These are phyloP conservation scores for Gastracanthus pulcherrimus DNA, from an alignment of 2,888 invertebrate species.

Conservation along the genomic window DNA sequence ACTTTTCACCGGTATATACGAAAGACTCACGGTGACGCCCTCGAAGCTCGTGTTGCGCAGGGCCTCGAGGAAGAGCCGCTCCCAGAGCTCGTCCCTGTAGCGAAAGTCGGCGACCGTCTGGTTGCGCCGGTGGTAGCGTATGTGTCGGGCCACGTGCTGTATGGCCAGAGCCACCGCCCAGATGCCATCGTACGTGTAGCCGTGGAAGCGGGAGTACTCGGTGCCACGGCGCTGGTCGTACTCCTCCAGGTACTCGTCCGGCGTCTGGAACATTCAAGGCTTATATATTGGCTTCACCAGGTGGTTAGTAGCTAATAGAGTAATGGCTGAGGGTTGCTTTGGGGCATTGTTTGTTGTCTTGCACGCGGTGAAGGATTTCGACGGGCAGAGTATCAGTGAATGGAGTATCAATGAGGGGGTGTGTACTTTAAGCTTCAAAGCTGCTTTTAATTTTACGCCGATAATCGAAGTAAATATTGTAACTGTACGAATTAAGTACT, in stretches of 20 bases:
- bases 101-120: constrained; percentile 89
- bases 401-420: too few species aligned
- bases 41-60: constrained; percentile 95
- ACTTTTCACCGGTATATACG: not conserved
- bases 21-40: constrained; percentile 87
- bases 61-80: constrained; percentile 90
- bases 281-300: too few species aligned
- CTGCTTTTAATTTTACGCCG: too few species aligned
- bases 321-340: too few species aligned
- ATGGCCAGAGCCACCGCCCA: constrained; percentile 98
- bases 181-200: constrained; percentile 98
- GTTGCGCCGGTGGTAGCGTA: constrained; percentile 85
- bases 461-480: too few species aligned
- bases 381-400: too few species aligned
- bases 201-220: constrained; percentile 96
- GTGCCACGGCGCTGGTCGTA: constrained; percentile 89
- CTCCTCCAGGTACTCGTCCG: constrained; percentile 91
- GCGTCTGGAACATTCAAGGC: constrained; percentile 83
- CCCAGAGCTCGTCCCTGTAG: constrained; percentile 93
- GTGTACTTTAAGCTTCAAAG: too few species aligned
- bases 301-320: too few species aligned
- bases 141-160: constrained; percentile 90
- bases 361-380: too few species aligned
- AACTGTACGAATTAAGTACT: too few species aligned
- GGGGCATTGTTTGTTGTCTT: too few species aligned